Evolutionary conservation across 2,797 vertebrate species (phyloP), one percentile per base, ranked within the genome.

Genomic region (Agapornis canus): DNA sequence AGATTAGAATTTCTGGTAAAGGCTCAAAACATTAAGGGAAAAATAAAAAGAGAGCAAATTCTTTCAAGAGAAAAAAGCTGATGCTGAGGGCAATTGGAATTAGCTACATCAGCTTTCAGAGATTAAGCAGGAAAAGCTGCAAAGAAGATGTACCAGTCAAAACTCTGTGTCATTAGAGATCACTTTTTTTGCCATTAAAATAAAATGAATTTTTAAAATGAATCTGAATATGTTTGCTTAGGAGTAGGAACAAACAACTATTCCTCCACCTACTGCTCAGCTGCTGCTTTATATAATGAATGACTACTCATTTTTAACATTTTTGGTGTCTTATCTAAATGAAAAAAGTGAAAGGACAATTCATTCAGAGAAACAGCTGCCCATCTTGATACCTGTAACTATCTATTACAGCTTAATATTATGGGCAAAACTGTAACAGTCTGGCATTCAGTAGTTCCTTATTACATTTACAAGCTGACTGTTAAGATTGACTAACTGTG

Each of bases 261-360:
- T 95, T 90, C 81, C 68, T 92, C 94, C 96, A 96, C 96, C 96
- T 96, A 96, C 96, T 0, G 6, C 87, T 86, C 96, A 97, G 94
- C 96, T 97, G 96, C 94, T 97, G 71, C 73, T 96, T 96, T 96
- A 95, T 94, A 27, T 96, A 96, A 97, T 92, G 86, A 96, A 94
- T 94, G 82, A 92, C 85, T 94, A 88, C 59, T 95, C 64, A 91
- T 93, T 93, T 95, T 91, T 89, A 96, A 86, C 45, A 88, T 82
- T 95, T 92, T 76, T 82, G 20, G 16, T 80, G 19, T 86, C 45
- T 81, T 88, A 84, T 47, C 79, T 86, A 92, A 87, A 82, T 75
- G 13, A 37, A 77, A 76, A 90, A 82, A 76, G 54, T 13, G 13
- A 92, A 92, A 92, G 18, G 25, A 11, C 26, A 78, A 71, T 71